phyloP scores from a whole-genome alignment of 2,113 vertebrate genomes.

The Phrynosoma platyrhinos region DNA sequence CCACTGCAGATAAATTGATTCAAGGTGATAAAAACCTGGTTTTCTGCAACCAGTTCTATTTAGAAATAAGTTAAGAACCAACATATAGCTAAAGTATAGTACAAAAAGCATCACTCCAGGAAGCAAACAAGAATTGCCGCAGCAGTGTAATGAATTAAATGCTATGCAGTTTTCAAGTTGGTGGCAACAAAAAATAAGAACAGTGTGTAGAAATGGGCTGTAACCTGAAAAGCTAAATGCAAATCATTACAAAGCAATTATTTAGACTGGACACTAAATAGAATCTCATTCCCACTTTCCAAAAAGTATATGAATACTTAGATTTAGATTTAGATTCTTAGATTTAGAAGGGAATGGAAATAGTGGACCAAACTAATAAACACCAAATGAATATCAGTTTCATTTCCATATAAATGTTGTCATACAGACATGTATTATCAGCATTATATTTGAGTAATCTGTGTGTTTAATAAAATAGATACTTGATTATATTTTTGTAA shows the following conservation, averaged over 20 bases:
- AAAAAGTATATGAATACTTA: not conserved
- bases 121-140: not conserved
- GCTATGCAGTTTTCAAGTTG: not conserved
- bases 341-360: not conserved
- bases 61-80: not conserved
- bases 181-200: not conserved
- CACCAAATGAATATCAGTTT: not conserved
- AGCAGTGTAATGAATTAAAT: not conserved
- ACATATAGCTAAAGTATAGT: not conserved
- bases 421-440: not conserved
- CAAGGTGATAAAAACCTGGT: not conserved
- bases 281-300: not conserved
- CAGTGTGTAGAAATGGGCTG: not conserved
- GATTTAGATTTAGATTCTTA: no score
- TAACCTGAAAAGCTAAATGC: not conserved
- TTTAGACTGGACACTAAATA: not conserved
- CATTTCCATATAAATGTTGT: not conserved
- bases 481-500: not conserved
- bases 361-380: not conserved
- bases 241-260: not conserved
- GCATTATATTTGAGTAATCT: not conserved
- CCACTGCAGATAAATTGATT: not conserved
- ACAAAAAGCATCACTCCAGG: not conserved
- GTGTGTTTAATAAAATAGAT: not conserved
- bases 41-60: not conserved